Evolutionary conservation across 2,113 vertebrate species (phyloP), one percentile per base, ranked within the genome.

Genomic region (Pampusana beccarii): DNA sequence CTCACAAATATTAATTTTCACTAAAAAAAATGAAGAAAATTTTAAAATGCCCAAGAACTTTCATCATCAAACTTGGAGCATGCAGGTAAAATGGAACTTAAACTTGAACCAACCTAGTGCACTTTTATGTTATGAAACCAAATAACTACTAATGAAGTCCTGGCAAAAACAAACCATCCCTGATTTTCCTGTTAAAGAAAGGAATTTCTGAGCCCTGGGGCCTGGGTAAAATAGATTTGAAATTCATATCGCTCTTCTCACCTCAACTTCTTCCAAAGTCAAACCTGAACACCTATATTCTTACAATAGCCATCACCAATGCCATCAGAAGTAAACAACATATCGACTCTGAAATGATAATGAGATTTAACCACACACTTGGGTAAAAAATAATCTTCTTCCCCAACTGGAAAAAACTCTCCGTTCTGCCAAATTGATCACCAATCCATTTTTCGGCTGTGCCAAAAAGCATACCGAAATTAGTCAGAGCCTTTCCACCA

Each of bases 91-190:
- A 79, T 23, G 21, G 28, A 91, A 80, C 31, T 58, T 65, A 81
- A 86, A 67, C 21, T 42, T 74, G 65, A 90, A 89, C 36, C 53
- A 86, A 57, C 6, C 11, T 48, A 65, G n/a, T 57, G 46, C 0
- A 0, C 13, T 78, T 88, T 66, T 13, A 31, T 51, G 21, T 75
- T 93, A 92, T 38, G 44, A 93, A 95, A 88, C 4, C 19, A 72
- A 91, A 94, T 58, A 72, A 50, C 16, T 64, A 38, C 16, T 80
- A 65, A 85, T 13, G 23, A 83, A 74, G 16, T 42, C 26, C 78
- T 87, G 86, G 48, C 60, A 95, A 93, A 94, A 95, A 21, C 58
- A 95, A 92, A 73, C 28, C 6, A 84, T 80, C 60, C 60, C 65
- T 60, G 16, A 60, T 86, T 86, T 90, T 90, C 64, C 64, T 70